Percentiles rank a stretch among this genome's conserved stretches.
Conservation (phyloP, 2,113 vertebrate species). For the Phycodurus eques region DNA sequence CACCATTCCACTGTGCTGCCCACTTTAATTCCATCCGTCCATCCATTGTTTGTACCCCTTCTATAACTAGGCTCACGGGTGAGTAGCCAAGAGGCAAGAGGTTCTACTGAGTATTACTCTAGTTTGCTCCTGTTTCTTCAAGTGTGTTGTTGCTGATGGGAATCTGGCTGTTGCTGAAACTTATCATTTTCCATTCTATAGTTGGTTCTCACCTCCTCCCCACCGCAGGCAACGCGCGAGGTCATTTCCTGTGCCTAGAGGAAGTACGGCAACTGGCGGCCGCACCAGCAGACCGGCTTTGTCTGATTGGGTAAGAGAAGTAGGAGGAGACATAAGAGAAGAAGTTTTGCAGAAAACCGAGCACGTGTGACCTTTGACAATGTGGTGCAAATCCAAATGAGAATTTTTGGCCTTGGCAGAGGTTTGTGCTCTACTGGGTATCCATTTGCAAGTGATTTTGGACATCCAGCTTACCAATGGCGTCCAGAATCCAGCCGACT, state of each 20-base stretch:
- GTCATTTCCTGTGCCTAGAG: slow-evolving; percentile 91
- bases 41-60: no score
- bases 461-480: slow-evolving; percentile 75
- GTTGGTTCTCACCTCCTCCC: slow-evolving; percentile 83
- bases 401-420: not conserved
- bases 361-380: not conserved
- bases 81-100: no score
- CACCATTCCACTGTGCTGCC: no score
- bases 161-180: not conserved
- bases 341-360: not conserved
- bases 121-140: not conserved
- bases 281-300: slow-evolving; percentile 77
- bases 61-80: no score
- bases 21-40: no score
- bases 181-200: not conserved
- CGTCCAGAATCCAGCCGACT: slow-evolving; percentile 92
- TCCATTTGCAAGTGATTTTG: not conserved
- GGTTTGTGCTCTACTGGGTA: not conserved
- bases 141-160: not conserved
- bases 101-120: not conserved
- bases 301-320: slow-evolving; percentile 64
- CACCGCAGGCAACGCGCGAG: slow-evolving; percentile 88
- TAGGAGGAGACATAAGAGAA: not conserved
- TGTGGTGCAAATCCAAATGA: not conserved
- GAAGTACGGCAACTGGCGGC: slow-evolving; percentile 87